Conservation (phyloP, 2,888 invertebrate genomes). For the Athalia rosae region DNA sequence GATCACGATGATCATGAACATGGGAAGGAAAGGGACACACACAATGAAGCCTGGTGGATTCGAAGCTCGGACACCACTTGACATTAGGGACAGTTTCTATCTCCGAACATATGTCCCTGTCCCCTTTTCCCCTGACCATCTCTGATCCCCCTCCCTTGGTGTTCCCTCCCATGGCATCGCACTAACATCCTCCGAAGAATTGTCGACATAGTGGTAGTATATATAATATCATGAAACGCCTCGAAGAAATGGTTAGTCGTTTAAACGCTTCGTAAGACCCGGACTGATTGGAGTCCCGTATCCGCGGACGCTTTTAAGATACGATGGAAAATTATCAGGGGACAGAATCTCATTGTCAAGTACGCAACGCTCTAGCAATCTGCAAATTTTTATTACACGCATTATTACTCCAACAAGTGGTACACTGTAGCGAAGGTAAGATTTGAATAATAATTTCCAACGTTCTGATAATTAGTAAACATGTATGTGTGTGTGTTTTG, state of each 20-base stretch:
- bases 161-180: slow-evolving; percentile 6
- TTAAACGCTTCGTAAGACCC: background rate
- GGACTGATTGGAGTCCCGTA: background rate
- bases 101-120: too few species aligned
- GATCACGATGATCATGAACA: too few species aligned
- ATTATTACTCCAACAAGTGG: background rate
- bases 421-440: slow-evolving; percentile 14
- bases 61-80: too few species aligned
- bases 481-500: too few species aligned
- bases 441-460: background rate
- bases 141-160: background rate
- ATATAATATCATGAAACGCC: background rate
- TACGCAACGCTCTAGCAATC: background rate
- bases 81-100: too few species aligned
- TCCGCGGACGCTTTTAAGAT: background rate
- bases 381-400: background rate
- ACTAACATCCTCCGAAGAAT: background rate
- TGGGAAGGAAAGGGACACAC: too few species aligned
- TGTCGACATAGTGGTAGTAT: background rate
- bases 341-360: background rate
- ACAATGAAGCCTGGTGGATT: too few species aligned
- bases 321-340: background rate
- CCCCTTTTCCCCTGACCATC: background rate
- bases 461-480: background rate
- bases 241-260: background rate